phyloP scores from a whole-genome alignment of 2,888 invertebrate genomes.

The Endotricha flammealis region DNA sequence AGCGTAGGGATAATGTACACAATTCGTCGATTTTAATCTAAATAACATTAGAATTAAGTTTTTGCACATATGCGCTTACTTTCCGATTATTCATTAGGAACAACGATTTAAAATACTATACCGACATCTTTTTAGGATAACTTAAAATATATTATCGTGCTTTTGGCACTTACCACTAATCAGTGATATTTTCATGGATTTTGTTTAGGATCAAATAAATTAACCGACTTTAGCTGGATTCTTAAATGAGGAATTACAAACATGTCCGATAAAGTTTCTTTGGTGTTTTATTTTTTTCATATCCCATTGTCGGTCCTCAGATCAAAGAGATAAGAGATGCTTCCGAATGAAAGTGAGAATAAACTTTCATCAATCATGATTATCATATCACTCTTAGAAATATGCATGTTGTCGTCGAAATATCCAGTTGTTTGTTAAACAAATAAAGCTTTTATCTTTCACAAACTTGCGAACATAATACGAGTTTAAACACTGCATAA shows the following conservation, averaged over 20 bases:
- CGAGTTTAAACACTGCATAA: slow-evolving; percentile 21
- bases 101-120: slow-evolving; percentile 74
- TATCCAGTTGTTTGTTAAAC: too few species aligned
- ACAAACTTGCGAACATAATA: slow-evolving; percentile 1
- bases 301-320: slow-evolving; percentile 11
- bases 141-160: slow-evolving; percentile 62
- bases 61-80: slow-evolving; percentile 59
- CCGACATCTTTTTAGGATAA: slow-evolving; percentile 60
- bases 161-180: slow-evolving; percentile 71
- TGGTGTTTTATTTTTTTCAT: slow-evolving; percentile 20
- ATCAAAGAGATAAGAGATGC: slow-evolving; percentile 3
- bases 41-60: slow-evolving; percentile 64
- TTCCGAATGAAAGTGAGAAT: slow-evolving; percentile 7
- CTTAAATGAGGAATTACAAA: neutral
- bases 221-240: slow-evolving; percentile 5
- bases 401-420: neutral
- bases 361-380: neutral
- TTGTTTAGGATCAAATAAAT: slow-evolving; percentile 9
- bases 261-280: slow-evolving; percentile 13
- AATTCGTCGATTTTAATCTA: slow-evolving; percentile 68
- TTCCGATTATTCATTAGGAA: slow-evolving; percentile 72
- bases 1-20: slow-evolving; percentile 78
- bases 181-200: slow-evolving; percentile 23
- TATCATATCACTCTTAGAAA: neutral
- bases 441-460: slow-evolving; percentile 18